Base-by-base conservation (phyloP, 2,797 vertebrate species). In the Neopelma chrysocephalum region DNA sequence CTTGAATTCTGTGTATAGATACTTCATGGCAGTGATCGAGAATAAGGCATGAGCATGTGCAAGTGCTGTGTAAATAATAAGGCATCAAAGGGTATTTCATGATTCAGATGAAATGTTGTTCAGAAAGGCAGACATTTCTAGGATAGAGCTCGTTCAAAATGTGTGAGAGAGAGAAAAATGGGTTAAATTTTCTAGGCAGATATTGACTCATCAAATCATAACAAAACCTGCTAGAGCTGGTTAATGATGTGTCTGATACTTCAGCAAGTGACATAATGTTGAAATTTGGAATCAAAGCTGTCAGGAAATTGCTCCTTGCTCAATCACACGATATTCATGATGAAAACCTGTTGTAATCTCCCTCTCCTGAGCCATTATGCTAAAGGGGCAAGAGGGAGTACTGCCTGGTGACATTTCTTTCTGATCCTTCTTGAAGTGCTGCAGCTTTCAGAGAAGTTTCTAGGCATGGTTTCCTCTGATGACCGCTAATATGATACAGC, bases 241-340 rank as follows among this genome's bases (percentile, higher is more conserved):
- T 96, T 97, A 97, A 97, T 94, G 93, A 96, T 94, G 94, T 97
- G 95, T 97, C 95, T 97, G 93, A 96, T 95, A 96, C 96, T 97
- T 97, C 90, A 91, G 94, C 90, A 97, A 97, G 90, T 96, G 96
- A 96, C 93, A 96, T 96, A 95, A 96, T 97, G 93, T 95, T 96
- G 96, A 97, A 96, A 97, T 96, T 96, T 96, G 79, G 93, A 97
- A 95, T 96, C 96, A 97, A 96, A 95, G 91, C 93, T 97, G 94
- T 96, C 95, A 95, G 96, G 83, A 96, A 95, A 93, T 93, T 89
- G 76, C 79, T 96, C 85, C 96, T 95, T 96, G 90, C 90, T 96
- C 87, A 72, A 94, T 95, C 82, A 93, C 54, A 93, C 65, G 70
- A 95, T 96, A 95, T 90, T 96, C 76, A 85, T 88, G 87, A 96